Base-by-base conservation (phyloP, 2,797 vertebrate species). In the Micromesistius poutassou region DNA sequence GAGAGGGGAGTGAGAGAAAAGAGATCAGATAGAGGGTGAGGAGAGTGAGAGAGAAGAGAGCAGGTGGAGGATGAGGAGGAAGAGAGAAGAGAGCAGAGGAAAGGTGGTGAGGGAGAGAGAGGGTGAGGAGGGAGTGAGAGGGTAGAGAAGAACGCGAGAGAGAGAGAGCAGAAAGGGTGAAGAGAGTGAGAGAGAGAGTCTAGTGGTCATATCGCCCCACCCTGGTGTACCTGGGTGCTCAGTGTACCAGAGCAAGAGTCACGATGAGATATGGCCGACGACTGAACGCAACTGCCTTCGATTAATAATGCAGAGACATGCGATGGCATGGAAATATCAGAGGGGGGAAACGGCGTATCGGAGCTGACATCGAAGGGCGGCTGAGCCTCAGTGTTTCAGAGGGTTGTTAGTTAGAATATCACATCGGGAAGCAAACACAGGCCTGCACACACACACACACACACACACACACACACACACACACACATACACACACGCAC, bases 251-350 rank as follows among this genome's bases (percentile, higher is more conserved):
- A n/a, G 40, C 76, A 82, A 50, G 79, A 80, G 83, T 85, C 77
- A 28, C 76, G 72, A 82, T 77, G 85, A 88, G 89, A 87, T 81
- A 81, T 83, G 83, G 82, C 87, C 81, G 84, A 81, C 77, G 87
- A 90, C 87, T 88, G 82, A 84, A 90, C 90, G 90, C 85, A 88
- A 90, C 84, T 83, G 87, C 81, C 88, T 79, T 75, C 75, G 78
- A 88, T 94, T 87, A 94, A 94, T 93, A 93, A 93, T 94, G 89
- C 83, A 94, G 78, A 74, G 79, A 80, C 90, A 83, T 86, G 84
- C 89, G 90, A 91, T 92, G 85, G 90, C 88, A 92, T 87, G 89
- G 91, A 93, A 93, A 92, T 90, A 89, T 89, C 81, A 74, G 79
- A 78, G 22, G n/a, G 82, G 87, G 88, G 92, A 85, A 89, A 81